A percentile compares a stretch with the other conserved stretches of the same genome.
Conservation (phyloP, 2,888 invertebrate genomes). For the Glyphotaelius pellucidus region DNA sequence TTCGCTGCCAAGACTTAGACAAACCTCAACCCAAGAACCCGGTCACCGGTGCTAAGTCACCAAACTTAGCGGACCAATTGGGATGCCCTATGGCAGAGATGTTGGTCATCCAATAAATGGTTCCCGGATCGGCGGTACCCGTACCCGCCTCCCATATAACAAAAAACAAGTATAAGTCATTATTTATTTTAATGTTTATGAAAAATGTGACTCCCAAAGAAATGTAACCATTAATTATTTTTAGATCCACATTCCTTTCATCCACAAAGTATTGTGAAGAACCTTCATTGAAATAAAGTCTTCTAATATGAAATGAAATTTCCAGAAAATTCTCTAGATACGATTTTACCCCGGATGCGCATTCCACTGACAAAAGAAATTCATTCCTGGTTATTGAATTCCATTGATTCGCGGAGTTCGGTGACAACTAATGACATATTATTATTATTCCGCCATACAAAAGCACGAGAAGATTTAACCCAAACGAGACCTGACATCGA, state of each 20-base stretch:
- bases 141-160: too few species aligned
- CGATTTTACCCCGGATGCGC: not conserved
- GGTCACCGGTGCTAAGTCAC: too few species aligned
- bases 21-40: too few species aligned
- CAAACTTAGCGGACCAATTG: too few species aligned
- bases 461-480: not conserved
- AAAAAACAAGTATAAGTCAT: too few species aligned
- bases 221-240: not conserved
- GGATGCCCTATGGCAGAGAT: too few species aligned
- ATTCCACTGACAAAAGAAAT: conserved; percentile 3
- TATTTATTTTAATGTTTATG: too few species aligned
- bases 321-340: not conserved
- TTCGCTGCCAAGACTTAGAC: too few species aligned
- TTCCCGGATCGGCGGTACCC: too few species aligned
- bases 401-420: not conserved
- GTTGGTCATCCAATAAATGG: too few species aligned
- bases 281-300: not conserved
- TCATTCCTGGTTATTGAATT: not conserved
- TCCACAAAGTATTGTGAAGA: not conserved
- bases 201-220: not conserved
- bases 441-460: not conserved
- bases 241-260: not conserved
- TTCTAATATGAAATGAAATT: not conserved
- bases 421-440: not conserved
- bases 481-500: not conserved